These are phyloP conservation scores for Montipora sp. DNA, from an alignment of 64 coral and sea anemone species.

Conservation along the genomic window DNA sequence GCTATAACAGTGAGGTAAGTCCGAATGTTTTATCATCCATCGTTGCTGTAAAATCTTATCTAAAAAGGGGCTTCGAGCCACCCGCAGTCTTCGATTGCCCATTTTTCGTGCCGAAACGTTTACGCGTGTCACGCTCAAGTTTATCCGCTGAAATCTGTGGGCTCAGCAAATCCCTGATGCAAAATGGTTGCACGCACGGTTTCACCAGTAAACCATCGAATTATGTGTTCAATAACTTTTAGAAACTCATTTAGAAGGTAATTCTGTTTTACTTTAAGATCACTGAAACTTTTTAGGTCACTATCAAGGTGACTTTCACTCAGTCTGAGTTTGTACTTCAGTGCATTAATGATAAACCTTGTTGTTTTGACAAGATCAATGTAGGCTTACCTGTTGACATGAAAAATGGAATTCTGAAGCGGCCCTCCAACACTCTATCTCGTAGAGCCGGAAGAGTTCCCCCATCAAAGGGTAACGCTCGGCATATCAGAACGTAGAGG, in stretches of 20 bases:
- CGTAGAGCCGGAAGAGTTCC: conserved; percentile 72
- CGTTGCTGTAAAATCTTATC: too few species aligned
- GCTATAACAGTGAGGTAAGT: too few species aligned
- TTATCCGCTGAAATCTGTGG: background rate
- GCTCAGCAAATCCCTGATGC: background rate
- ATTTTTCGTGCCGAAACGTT: background rate
- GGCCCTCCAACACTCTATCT: conserved; percentile 80
- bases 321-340: too few species aligned
- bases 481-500: conserved; percentile 81
- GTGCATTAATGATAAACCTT: too few species aligned
- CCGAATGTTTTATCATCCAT: too few species aligned
- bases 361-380: background rate
- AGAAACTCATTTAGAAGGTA: background rate
- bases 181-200: background rate
- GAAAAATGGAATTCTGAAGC: conserved; percentile 87
- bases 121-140: background rate
- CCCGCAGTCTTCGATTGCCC: background rate
- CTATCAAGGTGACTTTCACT: too few species aligned
- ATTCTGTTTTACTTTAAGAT: background rate
- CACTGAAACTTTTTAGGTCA: too few species aligned
- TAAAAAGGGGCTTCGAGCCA: background rate
- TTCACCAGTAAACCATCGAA: too few species aligned
- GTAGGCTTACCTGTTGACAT: conserved; percentile 85
- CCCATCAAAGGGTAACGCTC: conserved; percentile 86
- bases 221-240: background rate